Conservation (phyloP, 2,888 invertebrate genomes). For the Meandrusa payeni region DNA sequence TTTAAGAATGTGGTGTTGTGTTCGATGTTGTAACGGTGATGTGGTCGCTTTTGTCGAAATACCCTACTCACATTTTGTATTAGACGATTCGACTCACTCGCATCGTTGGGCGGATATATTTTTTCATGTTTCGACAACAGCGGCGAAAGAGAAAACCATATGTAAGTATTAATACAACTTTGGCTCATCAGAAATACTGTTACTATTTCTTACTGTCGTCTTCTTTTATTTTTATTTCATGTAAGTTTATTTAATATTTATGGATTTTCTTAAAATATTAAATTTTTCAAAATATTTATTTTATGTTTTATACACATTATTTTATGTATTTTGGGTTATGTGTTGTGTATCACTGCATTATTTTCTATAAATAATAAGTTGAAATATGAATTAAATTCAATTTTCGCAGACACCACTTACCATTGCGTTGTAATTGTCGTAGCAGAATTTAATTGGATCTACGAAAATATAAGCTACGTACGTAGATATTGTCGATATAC, state of each 20-base stretch:
- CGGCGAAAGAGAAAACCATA: slow-evolving; percentile 43
- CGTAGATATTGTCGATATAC: too few relatives aligned
- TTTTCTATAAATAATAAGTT: too few relatives aligned
- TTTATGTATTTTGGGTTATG: slow-evolving; percentile 2
- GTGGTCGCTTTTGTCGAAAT: slow-evolving; percentile 67
- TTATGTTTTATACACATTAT: slow-evolving; percentile 10
- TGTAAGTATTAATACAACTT: slow-evolving; percentile 44
- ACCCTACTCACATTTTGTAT: slow-evolving; percentile 23
- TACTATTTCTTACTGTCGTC: not conserved
- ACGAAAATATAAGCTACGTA: too few relatives aligned
- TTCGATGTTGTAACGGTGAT: slow-evolving; percentile 48
- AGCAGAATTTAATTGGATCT: too few relatives aligned
- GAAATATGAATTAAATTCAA: too few relatives aligned
- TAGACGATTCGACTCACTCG: slow-evolving; percentile 2
- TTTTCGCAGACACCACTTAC: too few relatives aligned
- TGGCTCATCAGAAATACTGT: slow-evolving; percentile 11
- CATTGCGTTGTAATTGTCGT: too few relatives aligned
- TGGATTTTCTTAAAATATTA: too few relatives aligned
- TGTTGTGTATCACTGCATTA: slow-evolving; percentile 7
- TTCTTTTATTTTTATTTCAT: not conserved
- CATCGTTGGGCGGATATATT: slow-evolving; percentile 9
- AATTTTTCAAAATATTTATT: slow-evolving; percentile 5
- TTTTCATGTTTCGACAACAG: slow-evolving; percentile 50
- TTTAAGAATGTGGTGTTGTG: slow-evolving; percentile 73
- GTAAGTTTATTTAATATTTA: not conserved